A percentile compares a stretch with the other conserved stretches of the same genome.
These are phyloP conservation scores for Seira ritae DNA, from an alignment of 2,888 invertebrate genomes.

Conservation along the genomic window DNA sequence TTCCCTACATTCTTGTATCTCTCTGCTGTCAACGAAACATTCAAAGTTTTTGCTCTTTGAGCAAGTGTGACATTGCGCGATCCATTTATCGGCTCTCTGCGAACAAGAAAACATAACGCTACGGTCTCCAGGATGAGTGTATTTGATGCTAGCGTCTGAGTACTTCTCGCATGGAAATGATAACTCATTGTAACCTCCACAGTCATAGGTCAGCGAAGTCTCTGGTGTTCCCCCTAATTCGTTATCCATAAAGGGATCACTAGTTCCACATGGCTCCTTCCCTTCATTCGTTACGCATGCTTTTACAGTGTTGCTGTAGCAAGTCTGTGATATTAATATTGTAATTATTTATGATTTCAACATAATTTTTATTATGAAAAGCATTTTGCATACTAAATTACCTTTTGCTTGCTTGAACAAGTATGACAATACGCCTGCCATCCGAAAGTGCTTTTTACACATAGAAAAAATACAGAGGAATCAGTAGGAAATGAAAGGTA, in stretches of 20 bases:
- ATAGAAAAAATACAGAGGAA: not conserved
- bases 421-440: not conserved
- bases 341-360: not conserved
- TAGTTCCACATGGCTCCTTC: not conserved
- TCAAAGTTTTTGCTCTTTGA: not conserved
- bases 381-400: too few relatives aligned
- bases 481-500: not conserved
- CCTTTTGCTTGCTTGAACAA: not conserved
- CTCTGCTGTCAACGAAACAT: not conserved
- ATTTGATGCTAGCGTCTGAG: not conserved
- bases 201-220: not conserved
- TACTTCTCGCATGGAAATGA: not conserved
- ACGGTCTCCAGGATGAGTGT: not conserved
- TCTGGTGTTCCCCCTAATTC: not conserved
- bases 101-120: not conserved
- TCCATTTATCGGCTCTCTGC: not conserved
- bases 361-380: too few relatives aligned
- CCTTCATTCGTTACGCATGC: not conserved
- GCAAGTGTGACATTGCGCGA: not conserved
- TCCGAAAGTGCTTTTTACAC: not conserved
- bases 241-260: not conserved
- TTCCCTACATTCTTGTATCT: not conserved
- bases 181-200: slow-evolving; percentile 1
- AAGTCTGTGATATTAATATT: too few relatives aligned
- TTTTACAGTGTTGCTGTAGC: not conserved